phyloP scores from a whole-genome alignment of 2,888 invertebrate genomes.

The Carcina quercana region DNA sequence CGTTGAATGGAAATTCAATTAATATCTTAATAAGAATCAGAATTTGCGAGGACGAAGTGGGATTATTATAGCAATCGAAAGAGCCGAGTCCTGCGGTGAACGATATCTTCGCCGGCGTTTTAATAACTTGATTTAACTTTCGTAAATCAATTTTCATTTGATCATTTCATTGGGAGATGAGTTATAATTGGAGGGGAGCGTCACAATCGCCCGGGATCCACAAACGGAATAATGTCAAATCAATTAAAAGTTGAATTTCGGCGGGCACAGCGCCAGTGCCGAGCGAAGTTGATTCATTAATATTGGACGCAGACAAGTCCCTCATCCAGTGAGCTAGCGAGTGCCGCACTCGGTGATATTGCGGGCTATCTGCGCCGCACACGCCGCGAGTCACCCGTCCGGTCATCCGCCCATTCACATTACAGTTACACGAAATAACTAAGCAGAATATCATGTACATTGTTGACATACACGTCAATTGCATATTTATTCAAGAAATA shows the following conservation, averaged over 20 bases:
- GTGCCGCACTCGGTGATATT: conserved; percentile 33
- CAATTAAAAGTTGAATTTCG: conserved; percentile 67
- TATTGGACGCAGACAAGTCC: conserved; percentile 33
- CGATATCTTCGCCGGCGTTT: conserved; percentile 36
- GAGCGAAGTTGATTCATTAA: conserved; percentile 61
- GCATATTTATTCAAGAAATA: too few species aligned
- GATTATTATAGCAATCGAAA: conserved; percentile 3
- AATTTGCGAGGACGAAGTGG: background rate
- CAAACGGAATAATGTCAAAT: conserved; percentile 70
- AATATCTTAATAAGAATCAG: too few species aligned
- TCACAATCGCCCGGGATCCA: conserved; percentile 50
- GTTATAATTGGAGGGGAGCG: conserved; percentile 63
- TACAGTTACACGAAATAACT: too few species aligned
- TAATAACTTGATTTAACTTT: conserved; percentile 62
- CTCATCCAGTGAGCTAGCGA: conserved; percentile 18
- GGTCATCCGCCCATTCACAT: too few species aligned
- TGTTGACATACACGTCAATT: too few species aligned
- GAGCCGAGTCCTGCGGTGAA: conserved; percentile 22
- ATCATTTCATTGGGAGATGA: conserved; percentile 62
- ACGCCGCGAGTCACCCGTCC: too few species aligned
- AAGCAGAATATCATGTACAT: too few species aligned
- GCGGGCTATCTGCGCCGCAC: conserved; percentile 38
- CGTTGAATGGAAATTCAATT: too few species aligned
- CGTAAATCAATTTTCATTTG: conserved; percentile 66
- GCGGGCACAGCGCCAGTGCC: conserved; percentile 50